A percentile compares a stretch with the other conserved stretches of the same genome.
phyloP scores from a whole-genome alignment of 2,888 invertebrate species.

The Cheilosia grossa region DNA sequence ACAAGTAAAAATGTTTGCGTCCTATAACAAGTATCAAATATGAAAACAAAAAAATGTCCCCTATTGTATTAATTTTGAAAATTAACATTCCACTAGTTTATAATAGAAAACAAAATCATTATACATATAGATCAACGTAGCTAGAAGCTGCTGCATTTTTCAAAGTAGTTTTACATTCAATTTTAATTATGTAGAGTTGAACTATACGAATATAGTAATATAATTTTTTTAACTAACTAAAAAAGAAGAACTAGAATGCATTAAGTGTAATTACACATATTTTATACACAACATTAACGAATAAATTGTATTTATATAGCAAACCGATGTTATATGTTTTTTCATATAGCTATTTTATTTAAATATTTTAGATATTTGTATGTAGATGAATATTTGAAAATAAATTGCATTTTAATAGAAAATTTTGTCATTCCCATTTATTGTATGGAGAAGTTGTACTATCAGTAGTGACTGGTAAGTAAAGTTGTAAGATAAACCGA shows the following conservation, averaged over 20 bases:
- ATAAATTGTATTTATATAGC: constrained; percentile 54
- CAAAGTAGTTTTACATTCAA: constrained; percentile 23
- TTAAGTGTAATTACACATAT: constrained; percentile 57
- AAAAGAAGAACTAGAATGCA: constrained; percentile 26
- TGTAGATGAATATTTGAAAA: constrained; percentile 62
- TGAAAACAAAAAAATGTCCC: constrained; percentile 1
- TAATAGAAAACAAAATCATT: constrained; percentile 31
- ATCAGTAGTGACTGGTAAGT: background rate
- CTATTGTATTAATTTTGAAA: constrained; percentile 28
- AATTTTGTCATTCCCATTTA: background rate
- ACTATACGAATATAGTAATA: constrained; percentile 5
- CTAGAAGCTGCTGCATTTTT: constrained; percentile 46
- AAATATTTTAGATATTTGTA: constrained; percentile 59
- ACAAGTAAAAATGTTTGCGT: constrained; percentile 43
- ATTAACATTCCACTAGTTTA: constrained; percentile 55
- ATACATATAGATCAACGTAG: constrained; percentile 4
- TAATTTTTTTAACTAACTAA: background rate
- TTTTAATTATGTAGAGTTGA: constrained; percentile 1
- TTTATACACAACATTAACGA: constrained; percentile 55
- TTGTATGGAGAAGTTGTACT: background rate
- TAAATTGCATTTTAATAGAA: constrained; percentile 61
- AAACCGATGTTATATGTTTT: constrained; percentile 46
- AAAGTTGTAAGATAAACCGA: background rate
- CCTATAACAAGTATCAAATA: constrained; percentile 31
- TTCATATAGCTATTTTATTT: constrained; percentile 40